These are phyloP conservation scores for Chirona hameri DNA, from an alignment of 2,888 invertebrate genomes.

Conservation along the genomic window DNA sequence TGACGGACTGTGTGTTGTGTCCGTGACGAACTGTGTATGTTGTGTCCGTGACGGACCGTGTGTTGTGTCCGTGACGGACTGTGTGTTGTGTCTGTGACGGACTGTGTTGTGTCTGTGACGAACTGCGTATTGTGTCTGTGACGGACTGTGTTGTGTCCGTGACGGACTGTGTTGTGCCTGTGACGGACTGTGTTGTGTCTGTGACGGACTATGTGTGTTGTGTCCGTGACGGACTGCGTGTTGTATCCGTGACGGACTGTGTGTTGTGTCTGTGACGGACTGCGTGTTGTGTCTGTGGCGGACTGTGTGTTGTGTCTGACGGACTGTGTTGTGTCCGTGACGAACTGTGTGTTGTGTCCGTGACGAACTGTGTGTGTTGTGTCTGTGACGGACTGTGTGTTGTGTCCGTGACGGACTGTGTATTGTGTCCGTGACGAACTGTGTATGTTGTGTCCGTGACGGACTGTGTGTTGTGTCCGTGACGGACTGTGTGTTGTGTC, in stretches of 20 bases:
- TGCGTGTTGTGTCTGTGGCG: no score
- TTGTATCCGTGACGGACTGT: no score
- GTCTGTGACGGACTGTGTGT: not conserved
- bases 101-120: not conserved
- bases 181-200: no score
- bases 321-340: not conserved
- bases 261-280: not conserved
- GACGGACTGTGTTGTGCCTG: not conserved
- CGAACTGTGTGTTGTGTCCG: not conserved
- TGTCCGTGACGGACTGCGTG: not conserved
- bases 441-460: no score
- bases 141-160: not conserved
- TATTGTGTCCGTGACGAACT: not conserved
- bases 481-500: not conserved
- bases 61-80: not conserved
- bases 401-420: no score
- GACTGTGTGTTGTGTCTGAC: not conserved
- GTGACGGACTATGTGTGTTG: not conserved
- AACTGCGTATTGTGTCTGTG: slow-evolving; percentile 1
- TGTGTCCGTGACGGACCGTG: no score
- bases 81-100: no score
- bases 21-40: not conserved
- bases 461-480: not conserved
- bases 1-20: not conserved
- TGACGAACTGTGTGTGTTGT: not conserved